phyloP scores from a whole-genome alignment of 1,140 invertebrate species.

The Lerema accius region DNA sequence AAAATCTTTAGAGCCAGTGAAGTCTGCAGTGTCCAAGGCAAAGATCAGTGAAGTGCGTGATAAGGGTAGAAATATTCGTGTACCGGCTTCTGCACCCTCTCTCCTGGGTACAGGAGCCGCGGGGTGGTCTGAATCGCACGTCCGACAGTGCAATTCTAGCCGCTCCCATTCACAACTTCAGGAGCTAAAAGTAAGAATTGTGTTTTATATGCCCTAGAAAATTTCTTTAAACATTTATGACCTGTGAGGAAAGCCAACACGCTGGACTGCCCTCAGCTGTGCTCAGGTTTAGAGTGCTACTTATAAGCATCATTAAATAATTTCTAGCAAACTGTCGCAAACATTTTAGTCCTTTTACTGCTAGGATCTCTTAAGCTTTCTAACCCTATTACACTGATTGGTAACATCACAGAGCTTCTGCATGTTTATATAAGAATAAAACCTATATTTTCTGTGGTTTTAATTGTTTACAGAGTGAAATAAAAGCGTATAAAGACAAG shows the following conservation, averaged over 20 bases:
- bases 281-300: too few relatives aligned
- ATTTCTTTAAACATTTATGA: neutral
- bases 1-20: constrained; percentile 56
- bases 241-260: neutral
- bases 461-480: constrained; percentile 62
- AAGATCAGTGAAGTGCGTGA: constrained; percentile 23
- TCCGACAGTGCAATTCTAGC: constrained; percentile 60
- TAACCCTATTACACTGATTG: too few relatives aligned
- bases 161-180: constrained; percentile 64
- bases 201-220: constrained; percentile 1
- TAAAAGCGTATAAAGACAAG: constrained; percentile 57
- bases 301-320: too few relatives aligned
- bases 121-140: constrained; percentile 49
- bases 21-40: constrained; percentile 39
- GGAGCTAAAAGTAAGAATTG: constrained; percentile 61
- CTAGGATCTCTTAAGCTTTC: too few relatives aligned
- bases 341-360: too few relatives aligned
- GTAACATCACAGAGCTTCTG: too few relatives aligned
- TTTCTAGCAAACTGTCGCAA: too few relatives aligned
- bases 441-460: too few relatives aligned
- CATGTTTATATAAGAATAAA: too few relatives aligned
- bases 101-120: constrained; percentile 36
- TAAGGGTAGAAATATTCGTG: constrained; percentile 36
- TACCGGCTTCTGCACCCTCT: constrained; percentile 50
- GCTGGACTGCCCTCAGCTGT: too few relatives aligned